Conservation (phyloP, 2,113 vertebrate species). For the Candoia aspera region DNA sequence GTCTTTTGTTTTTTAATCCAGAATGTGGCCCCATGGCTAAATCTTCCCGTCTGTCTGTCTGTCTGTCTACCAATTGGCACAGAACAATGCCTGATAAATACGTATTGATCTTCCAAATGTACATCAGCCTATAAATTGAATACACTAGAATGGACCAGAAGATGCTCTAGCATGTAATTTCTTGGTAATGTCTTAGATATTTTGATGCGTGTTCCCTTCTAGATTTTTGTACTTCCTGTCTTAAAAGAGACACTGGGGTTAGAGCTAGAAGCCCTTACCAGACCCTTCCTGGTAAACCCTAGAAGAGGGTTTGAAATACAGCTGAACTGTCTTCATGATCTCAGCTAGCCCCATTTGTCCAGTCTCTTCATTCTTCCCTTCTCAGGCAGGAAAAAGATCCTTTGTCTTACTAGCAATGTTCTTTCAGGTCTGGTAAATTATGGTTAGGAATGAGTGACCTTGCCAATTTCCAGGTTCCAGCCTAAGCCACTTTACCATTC, state of each 20-base stretch:
- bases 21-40: too few relatives aligned
- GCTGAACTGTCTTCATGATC: neutral
- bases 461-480: neutral
- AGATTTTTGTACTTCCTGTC: neutral
- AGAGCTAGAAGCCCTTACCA: neutral
- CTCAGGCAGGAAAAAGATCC: neutral
- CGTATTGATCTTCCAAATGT: conserved; percentile 65
- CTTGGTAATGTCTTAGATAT: neutral
- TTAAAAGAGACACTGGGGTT: neutral
- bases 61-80: conserved; percentile 24
- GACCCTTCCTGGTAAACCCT: neutral
- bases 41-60: too few relatives aligned
- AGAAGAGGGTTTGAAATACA: neutral
- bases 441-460: neutral
- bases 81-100: conserved; percentile 70
- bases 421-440: neutral
- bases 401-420: neutral
- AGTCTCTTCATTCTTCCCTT: neutral
- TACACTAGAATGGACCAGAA: conserved; percentile 25
- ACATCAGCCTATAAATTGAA: conserved; percentile 62
- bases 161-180: conserved; percentile 27
- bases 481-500: neutral
- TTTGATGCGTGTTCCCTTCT: conserved; percentile 38
- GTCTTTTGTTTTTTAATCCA: too few relatives aligned
- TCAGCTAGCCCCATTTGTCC: neutral